phyloP scores from a whole-genome alignment of 1,140 invertebrate species.

The Hylaeus volcanicus region DNA sequence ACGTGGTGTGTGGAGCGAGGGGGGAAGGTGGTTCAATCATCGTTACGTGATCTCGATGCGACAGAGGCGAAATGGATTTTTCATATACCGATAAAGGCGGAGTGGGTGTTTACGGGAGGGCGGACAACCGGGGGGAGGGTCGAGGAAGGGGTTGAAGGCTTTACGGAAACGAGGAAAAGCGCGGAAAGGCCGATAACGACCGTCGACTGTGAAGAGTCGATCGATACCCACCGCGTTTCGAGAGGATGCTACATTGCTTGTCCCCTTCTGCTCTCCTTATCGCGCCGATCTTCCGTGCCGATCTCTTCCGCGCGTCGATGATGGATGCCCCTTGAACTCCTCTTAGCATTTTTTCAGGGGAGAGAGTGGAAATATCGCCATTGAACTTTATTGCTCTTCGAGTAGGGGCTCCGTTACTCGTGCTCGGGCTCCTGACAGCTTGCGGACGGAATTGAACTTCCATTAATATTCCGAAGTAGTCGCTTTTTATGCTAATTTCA shows the following conservation, averaged over 20 bases:
- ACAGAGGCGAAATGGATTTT: conserved; percentile 47
- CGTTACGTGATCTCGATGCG: conserved; percentile 40
- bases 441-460: no score
- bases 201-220: conserved; percentile 56
- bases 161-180: conserved; percentile 54
- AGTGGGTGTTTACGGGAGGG: conserved; percentile 39
- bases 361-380: conserved; percentile 44
- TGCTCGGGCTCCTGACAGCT: background rate
- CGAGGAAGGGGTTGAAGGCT: conserved; percentile 47
- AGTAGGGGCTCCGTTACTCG: conserved; percentile 18
- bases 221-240: conserved; percentile 53
- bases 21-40: conserved; percentile 33
- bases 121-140: background rate
- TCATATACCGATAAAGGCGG: conserved; percentile 44
- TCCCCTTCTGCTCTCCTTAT: conserved; percentile 39
- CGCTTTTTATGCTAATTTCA: no score
- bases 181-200: conserved; percentile 58
- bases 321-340: conserved; percentile 36
- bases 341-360: conserved; percentile 26
- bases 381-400: conserved; percentile 43
- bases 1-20: background rate
- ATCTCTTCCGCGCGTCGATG: conserved; percentile 10
- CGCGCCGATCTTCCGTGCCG: conserved; percentile 7
- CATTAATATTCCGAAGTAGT: no score
- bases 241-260: conserved; percentile 26